Percentiles rank a stretch among this genome's conserved stretches.
Conservation (phyloP, 2,797 vertebrate genomes). For the Catharus ustulatus region DNA sequence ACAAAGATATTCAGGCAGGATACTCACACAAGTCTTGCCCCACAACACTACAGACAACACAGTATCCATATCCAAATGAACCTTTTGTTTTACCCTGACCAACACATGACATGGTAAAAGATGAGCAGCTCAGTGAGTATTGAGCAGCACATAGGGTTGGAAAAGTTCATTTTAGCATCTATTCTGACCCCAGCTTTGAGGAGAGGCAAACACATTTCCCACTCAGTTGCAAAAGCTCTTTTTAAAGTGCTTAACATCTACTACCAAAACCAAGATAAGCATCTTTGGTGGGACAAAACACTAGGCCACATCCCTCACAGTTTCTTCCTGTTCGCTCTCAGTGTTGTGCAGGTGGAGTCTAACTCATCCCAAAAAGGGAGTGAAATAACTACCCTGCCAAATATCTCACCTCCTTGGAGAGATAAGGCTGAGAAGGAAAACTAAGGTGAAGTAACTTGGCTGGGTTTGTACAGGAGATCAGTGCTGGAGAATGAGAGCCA, state of each 20-base stretch:
- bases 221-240: not conserved
- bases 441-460: not conserved
- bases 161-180: not conserved
- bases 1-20: not conserved
- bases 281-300: not conserved
- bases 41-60: not conserved
- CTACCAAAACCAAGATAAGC: not conserved
- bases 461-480: not conserved
- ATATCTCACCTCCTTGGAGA: not conserved
- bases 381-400: not conserved
- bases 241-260: not conserved
- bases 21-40: not conserved
- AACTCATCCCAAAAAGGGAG: not conserved
- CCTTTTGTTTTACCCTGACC: not conserved
- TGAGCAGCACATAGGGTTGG: not conserved
- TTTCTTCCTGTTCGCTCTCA: not conserved
- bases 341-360: not conserved
- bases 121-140: fast-evolving
- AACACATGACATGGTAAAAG: not conserved
- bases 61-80: not conserved
- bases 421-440: not conserved
- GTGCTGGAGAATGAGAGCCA: not conserved
- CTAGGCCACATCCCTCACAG: fast-evolving
- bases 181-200: not conserved
- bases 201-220: not conserved